Conservation (phyloP, 1,140 invertebrate species). For the Battus philenor region DNA sequence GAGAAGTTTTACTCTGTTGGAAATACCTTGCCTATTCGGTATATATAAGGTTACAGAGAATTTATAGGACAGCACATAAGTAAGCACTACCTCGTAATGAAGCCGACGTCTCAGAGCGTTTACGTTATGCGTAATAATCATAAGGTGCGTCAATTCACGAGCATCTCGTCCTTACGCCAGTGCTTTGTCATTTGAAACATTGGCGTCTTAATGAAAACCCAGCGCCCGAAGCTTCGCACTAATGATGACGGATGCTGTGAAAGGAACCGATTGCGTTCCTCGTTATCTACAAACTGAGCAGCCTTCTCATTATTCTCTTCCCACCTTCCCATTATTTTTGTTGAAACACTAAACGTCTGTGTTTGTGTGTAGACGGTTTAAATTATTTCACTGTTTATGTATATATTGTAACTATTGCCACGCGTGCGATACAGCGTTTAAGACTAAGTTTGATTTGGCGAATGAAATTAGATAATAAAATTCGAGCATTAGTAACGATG, state of each 20-base stretch:
- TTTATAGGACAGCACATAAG: not conserved
- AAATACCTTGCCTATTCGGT: no score
- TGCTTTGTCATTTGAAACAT: constrained; percentile 56
- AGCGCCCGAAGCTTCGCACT: constrained; percentile 44
- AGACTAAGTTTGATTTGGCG: no score
- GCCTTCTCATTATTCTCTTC: constrained; percentile 39
- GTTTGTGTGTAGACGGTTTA: constrained; percentile 8
- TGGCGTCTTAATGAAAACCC: constrained; percentile 63
- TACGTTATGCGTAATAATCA: constrained; percentile 14
- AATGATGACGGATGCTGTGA: constrained; percentile 68
- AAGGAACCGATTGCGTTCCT: constrained; percentile 52
- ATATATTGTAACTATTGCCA: no score
- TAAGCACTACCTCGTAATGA: constrained; percentile 7
- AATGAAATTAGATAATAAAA: no score
- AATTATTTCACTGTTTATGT: no score
- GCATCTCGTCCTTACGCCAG: constrained; percentile 19
- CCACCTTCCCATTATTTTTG: constrained; percentile 32
- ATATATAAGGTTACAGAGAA: no score
- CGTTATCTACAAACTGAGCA: constrained; percentile 62
- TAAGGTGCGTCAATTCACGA: constrained; percentile 26
- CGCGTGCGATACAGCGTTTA: no score
- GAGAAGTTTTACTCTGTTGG: no score
- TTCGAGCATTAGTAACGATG: no score
- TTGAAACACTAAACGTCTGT: constrained; percentile 5
- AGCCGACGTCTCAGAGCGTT: not conserved